Evolutionary conservation across 2,113 vertebrate species (phyloP), one percentile per base, ranked within the genome.

Genomic region (Spea multiplicata): DNA sequence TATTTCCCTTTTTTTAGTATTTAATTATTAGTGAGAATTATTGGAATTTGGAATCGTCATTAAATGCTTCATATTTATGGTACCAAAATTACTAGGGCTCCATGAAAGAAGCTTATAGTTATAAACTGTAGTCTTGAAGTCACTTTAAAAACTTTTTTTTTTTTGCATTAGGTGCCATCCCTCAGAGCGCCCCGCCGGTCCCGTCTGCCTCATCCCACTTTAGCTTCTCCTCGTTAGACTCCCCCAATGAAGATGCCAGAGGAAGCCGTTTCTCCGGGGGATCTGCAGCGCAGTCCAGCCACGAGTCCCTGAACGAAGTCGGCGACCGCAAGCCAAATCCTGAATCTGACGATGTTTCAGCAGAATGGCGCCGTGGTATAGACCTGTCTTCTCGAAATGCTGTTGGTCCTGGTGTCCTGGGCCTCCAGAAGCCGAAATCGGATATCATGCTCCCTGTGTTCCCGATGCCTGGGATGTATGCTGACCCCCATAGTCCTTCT

Each of bases 131-230:
- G 30, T 53, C 14, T 10, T 70, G 14, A 17, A 17, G 3, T 49
- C 4, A 50, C 59, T 12, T 61, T 12, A 5, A 13, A 12, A 74
- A 10, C 50, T 2, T 53, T 53, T 53, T 82, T 2, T 73, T 83
- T 80, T 74, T 84, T 45, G 49, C 52, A 76, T 0, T 82, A 93
- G 91, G 90, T 73, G 89, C 87, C 0, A 89, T 92, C n/a, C 92
- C 92, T 0, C 92, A 93, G 87, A 93, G 92, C 8, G 92, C 92
- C 0, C 92, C 92, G 0, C 91, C 92, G 0, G 89, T 91, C 4
- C 92, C 92, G n/a, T 89, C 87, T 0, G 91, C 90, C 4, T 90
- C 92, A 0, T 92, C 92, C 64, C 89, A 89, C 0, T 93, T 93
- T 87, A 90, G 91, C 3, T 93, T 92, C 82, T 87, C 91, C 0